Evolutionary conservation across 2,888 invertebrate genomes (phyloP).

Genomic region (Schizaphis graminum): DNA sequence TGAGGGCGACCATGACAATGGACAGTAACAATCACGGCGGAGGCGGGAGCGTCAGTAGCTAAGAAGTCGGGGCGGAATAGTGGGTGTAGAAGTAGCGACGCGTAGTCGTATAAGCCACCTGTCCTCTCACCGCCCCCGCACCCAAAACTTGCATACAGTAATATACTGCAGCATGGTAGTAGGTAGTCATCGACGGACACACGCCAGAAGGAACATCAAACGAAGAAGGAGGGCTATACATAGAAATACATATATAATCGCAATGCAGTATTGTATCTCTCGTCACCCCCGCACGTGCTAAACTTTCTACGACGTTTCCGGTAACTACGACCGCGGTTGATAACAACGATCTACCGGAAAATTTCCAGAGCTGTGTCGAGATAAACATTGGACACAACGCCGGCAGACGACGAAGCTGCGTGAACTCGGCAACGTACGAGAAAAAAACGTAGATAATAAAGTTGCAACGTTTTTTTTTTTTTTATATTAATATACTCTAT

Average conservation of each 20-base stretch:
- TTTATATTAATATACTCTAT: not conserved
- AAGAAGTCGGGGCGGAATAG: constrained; percentile 56
- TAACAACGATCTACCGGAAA: not conserved
- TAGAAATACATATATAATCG: not conserved
- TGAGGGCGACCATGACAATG: constrained; percentile 45
- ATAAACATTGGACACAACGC: not conserved
- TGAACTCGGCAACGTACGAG: too few relatives aligned
- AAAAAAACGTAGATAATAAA: not conserved
- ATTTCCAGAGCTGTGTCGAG: too few relatives aligned
- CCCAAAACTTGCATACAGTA: not conserved
- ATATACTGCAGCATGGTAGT: not conserved
- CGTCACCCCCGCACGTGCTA: not conserved
- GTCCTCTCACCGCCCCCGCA: constrained; percentile 16
- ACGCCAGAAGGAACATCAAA: not conserved
- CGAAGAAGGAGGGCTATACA: not conserved
- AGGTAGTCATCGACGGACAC: constrained; percentile 9
- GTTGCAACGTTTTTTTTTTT: not conserved
- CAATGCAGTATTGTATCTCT: not conserved
- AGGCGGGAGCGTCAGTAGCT: constrained; percentile 57
- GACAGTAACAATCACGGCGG: constrained; percentile 62
- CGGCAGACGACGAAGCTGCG: not conserved
- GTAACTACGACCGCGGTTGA: not conserved
- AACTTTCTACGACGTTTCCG: not conserved
- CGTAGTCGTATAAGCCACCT: constrained; percentile 40
- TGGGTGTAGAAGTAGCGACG: constrained; percentile 59